Evolutionary conservation across 1,140 invertebrate genomes (phyloP).

Genomic region (Archivesica marissinica): DNA sequence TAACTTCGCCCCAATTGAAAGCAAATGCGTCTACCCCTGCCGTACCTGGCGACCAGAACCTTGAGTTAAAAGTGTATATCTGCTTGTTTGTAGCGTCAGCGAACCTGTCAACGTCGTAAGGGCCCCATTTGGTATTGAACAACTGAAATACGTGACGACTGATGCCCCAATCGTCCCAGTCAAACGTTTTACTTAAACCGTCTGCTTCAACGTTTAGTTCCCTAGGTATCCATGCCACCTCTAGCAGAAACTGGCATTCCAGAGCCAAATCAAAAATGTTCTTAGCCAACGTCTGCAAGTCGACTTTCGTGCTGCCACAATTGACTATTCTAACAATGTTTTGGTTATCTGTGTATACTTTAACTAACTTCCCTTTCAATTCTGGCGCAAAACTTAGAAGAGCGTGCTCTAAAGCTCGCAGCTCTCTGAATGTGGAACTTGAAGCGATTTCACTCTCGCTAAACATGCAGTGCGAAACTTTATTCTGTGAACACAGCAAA

Average conservation of each 20-base stretch:
- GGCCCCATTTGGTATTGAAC: not conserved
- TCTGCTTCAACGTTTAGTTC: slow-evolving; percentile 25
- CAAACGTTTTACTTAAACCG: not conserved
- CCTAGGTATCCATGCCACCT: slow-evolving; percentile 34
- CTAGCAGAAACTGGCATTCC: not conserved
- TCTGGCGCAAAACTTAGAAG: not conserved
- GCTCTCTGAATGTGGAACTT: not conserved
- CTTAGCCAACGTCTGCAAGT: not conserved
- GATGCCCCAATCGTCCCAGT: not conserved
- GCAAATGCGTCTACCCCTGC: not conserved
- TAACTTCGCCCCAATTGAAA: not conserved
- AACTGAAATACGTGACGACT: not conserved
- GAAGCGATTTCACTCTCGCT: not conserved
- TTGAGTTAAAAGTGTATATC: slow-evolving; percentile 13
- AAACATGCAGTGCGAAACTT: not conserved
- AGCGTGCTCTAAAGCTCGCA: not conserved
- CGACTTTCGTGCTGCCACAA: not conserved
- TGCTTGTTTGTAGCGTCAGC: not conserved
- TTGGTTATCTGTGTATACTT: slow-evolving; percentile 13
- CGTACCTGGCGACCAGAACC: slow-evolving; percentile 5
- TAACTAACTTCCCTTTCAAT: not conserved
- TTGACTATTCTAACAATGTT: not conserved
- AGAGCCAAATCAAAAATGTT: not conserved
- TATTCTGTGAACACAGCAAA: not conserved
- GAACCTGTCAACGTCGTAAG: not conserved